A percentile compares a stretch with the other conserved stretches of the same genome.
phyloP scores from a whole-genome alignment of 1,140 invertebrate species.

The Drosophila pachea region DNA sequence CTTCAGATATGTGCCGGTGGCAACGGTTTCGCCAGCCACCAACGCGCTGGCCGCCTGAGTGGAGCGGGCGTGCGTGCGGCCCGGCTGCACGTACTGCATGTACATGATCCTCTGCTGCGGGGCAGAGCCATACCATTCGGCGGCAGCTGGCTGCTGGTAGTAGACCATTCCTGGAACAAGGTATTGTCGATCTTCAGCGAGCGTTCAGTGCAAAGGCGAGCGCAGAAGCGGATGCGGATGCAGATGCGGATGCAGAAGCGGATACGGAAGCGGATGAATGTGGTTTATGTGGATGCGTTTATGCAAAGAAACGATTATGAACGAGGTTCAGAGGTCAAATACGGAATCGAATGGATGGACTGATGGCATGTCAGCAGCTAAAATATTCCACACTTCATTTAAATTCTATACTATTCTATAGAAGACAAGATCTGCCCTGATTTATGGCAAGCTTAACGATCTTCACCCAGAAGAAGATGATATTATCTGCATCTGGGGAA shows the following conservation, averaged over 20 bases:
- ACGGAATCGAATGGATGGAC: neutral
- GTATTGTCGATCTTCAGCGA: conserved; percentile 66
- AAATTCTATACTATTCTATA: too few species aligned
- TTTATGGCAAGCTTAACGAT: too few species aligned
- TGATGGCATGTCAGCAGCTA: too few species aligned
- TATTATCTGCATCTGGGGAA: too few species aligned
- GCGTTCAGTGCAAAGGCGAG: neutral
- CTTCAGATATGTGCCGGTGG: conserved; percentile 75
- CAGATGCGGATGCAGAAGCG: too few species aligned
- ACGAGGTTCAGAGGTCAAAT: neutral
- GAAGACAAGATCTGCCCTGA: too few species aligned
- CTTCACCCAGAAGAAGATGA: too few species aligned
- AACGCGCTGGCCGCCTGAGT: conserved; percentile 72
- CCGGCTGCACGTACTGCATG: conserved; percentile 75
- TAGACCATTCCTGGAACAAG: conserved; percentile 77
- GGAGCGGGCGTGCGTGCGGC: conserved; percentile 65
- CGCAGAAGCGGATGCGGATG: conserved; percentile 1
- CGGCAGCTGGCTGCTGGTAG: conserved; percentile 67
- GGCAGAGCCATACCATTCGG: conserved; percentile 59
- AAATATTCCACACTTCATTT: too few species aligned
- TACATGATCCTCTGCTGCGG: conserved; percentile 77
- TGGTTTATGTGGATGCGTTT: neutral
- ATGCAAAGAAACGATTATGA: conserved; percentile 13
- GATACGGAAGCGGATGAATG: too few species aligned
- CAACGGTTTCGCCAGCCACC: conserved; percentile 73